phyloP scores from a whole-genome alignment of 2,888 invertebrate species.

The Teleogryllus oceanicus region DNA sequence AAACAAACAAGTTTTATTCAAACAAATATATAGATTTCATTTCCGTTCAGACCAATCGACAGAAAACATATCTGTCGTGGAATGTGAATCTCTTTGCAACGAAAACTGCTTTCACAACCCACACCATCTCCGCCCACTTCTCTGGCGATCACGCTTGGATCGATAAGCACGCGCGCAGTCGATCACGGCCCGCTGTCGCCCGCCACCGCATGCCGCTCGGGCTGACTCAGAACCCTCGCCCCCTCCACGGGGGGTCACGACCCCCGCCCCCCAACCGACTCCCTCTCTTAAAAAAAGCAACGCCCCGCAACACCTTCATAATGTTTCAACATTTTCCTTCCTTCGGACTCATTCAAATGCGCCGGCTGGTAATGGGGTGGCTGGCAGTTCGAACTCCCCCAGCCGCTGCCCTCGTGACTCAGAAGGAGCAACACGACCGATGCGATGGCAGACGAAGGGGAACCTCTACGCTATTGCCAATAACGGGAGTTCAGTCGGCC shows the following conservation, averaged over 20 bases:
- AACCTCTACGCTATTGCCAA: neutral
- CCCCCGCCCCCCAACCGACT: neutral
- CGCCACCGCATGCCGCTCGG: neutral
- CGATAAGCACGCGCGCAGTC: too few species aligned
- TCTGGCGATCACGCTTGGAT: too few species aligned
- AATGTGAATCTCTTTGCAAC: too few species aligned
- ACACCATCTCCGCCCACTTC: too few species aligned
- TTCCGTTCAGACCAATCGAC: too few species aligned
- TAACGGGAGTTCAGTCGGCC: neutral
- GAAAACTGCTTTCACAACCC: too few species aligned
- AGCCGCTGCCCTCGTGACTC: neutral
- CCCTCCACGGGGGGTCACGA: neutral
- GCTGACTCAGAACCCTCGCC: neutral
- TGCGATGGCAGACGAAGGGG: neutral
- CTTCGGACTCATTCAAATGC: slow-evolving; percentile 3
- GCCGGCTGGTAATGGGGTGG: slow-evolving; percentile 11
- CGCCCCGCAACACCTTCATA: slow-evolving; percentile 7
- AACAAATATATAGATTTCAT: too few species aligned
- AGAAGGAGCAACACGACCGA: neutral
- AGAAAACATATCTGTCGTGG: too few species aligned
- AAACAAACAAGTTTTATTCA: too few species aligned
- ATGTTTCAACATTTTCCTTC: slow-evolving; percentile 18
- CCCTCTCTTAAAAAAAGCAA: neutral
- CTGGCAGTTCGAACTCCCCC: neutral
- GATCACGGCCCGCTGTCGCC: neutral